Conservation (phyloP, 2,888 invertebrate species). For the Nephrotoma appendiculata region DNA sequence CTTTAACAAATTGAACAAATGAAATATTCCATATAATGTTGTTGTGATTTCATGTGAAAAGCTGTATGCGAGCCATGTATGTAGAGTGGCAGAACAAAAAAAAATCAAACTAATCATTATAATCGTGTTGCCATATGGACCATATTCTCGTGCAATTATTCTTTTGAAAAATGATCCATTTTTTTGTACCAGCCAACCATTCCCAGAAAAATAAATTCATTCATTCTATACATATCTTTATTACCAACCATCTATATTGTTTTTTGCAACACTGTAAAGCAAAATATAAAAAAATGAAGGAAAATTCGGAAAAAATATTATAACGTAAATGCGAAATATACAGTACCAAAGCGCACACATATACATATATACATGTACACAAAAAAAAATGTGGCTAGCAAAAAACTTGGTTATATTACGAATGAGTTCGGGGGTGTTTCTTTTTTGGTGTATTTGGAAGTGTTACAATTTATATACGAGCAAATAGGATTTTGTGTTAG, state of each 20-base stretch:
- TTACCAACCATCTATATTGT: conserved; percentile 1
- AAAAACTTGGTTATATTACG: not conserved
- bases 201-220: not conserved
- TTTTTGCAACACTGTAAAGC: not conserved
- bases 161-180: conserved; percentile 1
- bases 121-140: conserved; percentile 4
- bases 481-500: not conserved
- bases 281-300: not conserved
- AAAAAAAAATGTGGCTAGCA: not conserved
- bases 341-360: not conserved
- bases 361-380: too few species aligned
- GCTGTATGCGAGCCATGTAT: not conserved
- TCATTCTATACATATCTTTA: conserved; percentile 1
- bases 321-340: not conserved
- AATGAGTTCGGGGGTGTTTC: not conserved
- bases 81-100: not conserved
- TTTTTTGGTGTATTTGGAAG: not conserved
- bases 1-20: not conserved
- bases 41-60: conserved; percentile 1
- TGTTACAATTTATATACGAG: not conserved
- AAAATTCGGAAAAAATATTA: not conserved
- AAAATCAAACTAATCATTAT: conserved; percentile 3
- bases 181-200: not conserved
- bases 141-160: conserved; percentile 3
- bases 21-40: not conserved